Percentiles rank a stretch among this genome's conserved stretches.
These are phyloP conservation scores for Epistrophella euchroma DNA, from an alignment of 2,888 invertebrate genomes.

Conservation along the genomic window DNA sequence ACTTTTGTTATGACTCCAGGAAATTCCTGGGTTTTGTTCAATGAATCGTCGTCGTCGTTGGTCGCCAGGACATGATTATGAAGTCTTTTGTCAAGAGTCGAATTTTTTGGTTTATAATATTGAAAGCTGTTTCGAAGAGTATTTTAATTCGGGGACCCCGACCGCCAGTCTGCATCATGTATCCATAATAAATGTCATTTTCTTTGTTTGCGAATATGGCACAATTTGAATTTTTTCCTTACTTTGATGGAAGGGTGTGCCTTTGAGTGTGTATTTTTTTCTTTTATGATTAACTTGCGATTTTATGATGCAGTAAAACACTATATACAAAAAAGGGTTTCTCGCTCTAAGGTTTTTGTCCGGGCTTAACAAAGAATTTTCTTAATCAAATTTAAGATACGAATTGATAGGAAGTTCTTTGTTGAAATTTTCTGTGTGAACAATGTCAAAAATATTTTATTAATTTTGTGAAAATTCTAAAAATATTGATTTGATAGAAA, in stretches of 20 bases:
- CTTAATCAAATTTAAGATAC: conserved; percentile 30
- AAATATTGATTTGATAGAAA: neutral
- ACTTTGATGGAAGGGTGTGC: conserved; percentile 23
- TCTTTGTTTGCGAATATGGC: conserved; percentile 61
- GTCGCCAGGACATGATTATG: conserved; percentile 61
- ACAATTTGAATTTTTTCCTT: conserved; percentile 55
- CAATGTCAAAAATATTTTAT: neutral
- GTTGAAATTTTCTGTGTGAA: neutral
- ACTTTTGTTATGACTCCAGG: conserved; percentile 69
- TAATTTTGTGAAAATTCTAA: conserved; percentile 1
- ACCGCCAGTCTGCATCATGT: neutral
- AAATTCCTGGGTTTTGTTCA: conserved; percentile 59
- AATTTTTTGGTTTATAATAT: conserved; percentile 69
- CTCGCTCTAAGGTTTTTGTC: conserved; percentile 4
- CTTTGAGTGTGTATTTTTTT: neutral
- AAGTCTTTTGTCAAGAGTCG: conserved; percentile 72
- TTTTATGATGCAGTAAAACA: conserved; percentile 70
- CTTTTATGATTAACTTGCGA: conserved; percentile 60
- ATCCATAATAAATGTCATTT: conserved; percentile 52
- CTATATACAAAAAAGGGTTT: conserved; percentile 49
- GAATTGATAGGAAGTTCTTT: conserved; percentile 8
- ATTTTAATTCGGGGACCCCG: conserved; percentile 8
- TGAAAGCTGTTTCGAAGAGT: conserved; percentile 54
- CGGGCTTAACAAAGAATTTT: conserved; percentile 25
- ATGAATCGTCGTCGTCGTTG: conserved; percentile 35